Base-by-base conservation (phyloP, 2,113 vertebrate species). In the Climacteris rufus region DNA sequence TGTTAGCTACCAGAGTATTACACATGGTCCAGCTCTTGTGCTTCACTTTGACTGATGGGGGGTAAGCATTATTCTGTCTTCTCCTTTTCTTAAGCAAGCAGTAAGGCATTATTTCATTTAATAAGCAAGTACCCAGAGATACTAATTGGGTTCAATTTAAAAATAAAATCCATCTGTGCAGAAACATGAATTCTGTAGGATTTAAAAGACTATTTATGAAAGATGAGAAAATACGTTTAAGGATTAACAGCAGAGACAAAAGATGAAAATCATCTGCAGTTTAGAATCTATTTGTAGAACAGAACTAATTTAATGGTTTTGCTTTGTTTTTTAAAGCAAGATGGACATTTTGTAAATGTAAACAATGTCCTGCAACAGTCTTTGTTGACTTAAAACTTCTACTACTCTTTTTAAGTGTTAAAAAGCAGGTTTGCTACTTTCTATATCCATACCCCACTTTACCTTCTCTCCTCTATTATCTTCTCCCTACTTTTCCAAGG, bases 1-100 rank as follows among this genome's bases (percentile, higher is more conserved):
- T 20, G 0, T 56, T 47, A 69, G 70, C 42, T 44, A 89, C 12
- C 0, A 0, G 7, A 70, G 15, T 7, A 49, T 13, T 72, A 47
- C 19, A 57, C 15, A 37, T 1, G 11, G 59, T 65, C 56, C 53
- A 72, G 61, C 37, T 75, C 37, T 53, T 69, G 15, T 63, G n/a
- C 56, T 79, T 37, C 64, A 68, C 45, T 57, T 65, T 1, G 3
- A 50, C 3, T 70, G 27, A 66, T 7, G 7, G 24, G 4, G 22
- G 40, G 11, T n/a, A 81, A 76, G 44, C 16, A 24, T 25, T 66
- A 63, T 49, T 69, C 18, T 64, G 50, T 53, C n/a, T 61, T 76
- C 28, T 81, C 49, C 42, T 60, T 42, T 68, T 37, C 87, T 87
- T 61, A 69, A 79, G 33, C 63, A 83, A 76, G 49, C 23, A 61